Percentiles rank a stretch among this genome's conserved stretches.
Conservation (phyloP, 2,888 invertebrate species). For the Tetranychus truncatus region DNA sequence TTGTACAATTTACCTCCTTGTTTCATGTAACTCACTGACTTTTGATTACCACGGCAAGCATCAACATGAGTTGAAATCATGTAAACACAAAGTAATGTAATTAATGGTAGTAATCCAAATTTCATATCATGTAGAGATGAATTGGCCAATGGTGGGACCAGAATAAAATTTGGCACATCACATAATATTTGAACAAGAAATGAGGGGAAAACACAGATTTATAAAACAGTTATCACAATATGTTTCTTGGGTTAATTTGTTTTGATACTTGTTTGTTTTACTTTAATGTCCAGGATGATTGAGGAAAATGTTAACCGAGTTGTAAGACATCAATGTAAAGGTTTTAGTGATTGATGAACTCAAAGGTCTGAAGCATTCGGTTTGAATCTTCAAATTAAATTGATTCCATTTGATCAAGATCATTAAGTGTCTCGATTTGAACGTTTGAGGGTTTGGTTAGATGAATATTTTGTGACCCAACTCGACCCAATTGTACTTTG, state of each 20-base stretch:
- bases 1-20: neutral
- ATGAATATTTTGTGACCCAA: neutral
- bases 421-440: neutral
- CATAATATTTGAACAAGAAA: neutral
- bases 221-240: too few relatives aligned
- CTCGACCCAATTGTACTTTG: neutral
- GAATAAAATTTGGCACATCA: neutral
- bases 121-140: neutral
- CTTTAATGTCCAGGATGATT: too few relatives aligned
- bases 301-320: too few relatives aligned
- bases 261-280: too few relatives aligned
- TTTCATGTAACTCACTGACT: neutral
- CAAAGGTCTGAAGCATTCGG: neutral
- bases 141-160: neutral
- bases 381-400: neutral
- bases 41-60: neutral
- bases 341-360: too few relatives aligned
- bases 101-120: neutral
- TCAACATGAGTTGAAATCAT: neutral
- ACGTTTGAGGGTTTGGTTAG: neutral
- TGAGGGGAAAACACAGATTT: too few relatives aligned
- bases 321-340: too few relatives aligned
- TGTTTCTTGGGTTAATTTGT: too few relatives aligned
- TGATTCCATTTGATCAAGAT: neutral
- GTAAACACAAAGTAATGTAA: neutral